A percentile compares a stretch with the other conserved stretches of the same genome.
Conservation (phyloP, 1,140 invertebrate species). For the Penaeus japonicus region DNA sequence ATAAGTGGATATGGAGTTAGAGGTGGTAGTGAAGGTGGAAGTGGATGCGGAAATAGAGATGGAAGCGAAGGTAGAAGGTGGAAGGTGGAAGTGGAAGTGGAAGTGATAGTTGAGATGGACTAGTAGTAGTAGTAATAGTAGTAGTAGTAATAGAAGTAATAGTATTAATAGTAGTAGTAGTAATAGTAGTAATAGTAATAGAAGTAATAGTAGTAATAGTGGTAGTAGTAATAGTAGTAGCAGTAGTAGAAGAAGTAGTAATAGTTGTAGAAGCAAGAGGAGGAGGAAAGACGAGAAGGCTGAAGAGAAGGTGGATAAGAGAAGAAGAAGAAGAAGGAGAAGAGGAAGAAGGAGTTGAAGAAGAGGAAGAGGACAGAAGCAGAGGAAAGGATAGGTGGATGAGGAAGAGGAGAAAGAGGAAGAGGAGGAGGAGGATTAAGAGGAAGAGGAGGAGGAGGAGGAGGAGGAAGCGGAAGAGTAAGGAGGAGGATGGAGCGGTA, state of each 20-base stretch:
- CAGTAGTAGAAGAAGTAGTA: background rate
- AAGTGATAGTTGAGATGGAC: background rate
- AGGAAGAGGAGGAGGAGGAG: background rate
- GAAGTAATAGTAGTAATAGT: background rate
- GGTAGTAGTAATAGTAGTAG: background rate
- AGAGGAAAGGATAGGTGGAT: background rate
- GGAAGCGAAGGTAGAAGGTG: background rate
- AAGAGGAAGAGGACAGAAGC: background rate
- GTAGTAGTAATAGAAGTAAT: background rate
- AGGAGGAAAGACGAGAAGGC: background rate
- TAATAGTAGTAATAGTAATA: background rate
- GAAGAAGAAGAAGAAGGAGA: background rate
- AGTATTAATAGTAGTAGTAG: background rate
- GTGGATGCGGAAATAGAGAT: background rate
- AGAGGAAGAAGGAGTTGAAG: background rate
- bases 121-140: background rate
- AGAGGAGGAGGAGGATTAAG: background rate
- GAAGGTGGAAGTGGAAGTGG: background rate
- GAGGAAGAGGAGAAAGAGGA: background rate
- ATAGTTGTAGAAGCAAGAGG: background rate
- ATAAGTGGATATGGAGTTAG: background rate
- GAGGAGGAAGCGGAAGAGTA: too few species aligned
- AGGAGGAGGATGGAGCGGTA: too few species aligned
- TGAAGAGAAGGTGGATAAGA: background rate
- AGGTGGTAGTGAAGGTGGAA: background rate